A percentile compares a stretch with the other conserved stretches of the same genome.
Conservation (phyloP, 2,113 vertebrate species). For the Callopanchax toddi region DNA sequence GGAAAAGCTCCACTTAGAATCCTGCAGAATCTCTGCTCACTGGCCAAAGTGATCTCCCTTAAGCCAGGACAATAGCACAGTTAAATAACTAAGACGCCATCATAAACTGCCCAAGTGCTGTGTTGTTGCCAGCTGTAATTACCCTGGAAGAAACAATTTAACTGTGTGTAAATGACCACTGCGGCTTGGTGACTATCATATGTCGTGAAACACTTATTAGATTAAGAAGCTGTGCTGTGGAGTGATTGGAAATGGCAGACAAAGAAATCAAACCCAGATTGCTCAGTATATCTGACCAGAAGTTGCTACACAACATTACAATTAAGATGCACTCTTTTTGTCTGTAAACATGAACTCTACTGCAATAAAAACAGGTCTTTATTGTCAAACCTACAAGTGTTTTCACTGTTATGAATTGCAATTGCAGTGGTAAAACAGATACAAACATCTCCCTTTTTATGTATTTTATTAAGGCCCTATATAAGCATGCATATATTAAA, state of each 20-base stretch:
- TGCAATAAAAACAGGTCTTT: conserved; percentile 49
- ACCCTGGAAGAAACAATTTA: conserved; percentile 63
- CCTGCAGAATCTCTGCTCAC: conserved; percentile 29
- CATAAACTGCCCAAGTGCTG: conserved; percentile 43
- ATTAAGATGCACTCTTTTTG: conserved; percentile 58
- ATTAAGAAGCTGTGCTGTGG: conserved; percentile 48
- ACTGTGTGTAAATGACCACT: conserved; percentile 71
- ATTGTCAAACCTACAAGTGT: conserved; percentile 43
- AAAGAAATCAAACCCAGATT: conserved; percentile 52
- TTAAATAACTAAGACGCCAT: conserved; percentile 48
- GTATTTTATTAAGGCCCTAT: conserved; percentile 71
- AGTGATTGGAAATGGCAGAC: conserved; percentile 60
- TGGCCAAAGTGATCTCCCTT: conserved; percentile 17
- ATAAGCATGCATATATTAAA: conserved; percentile 68
- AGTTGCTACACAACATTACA: conserved; percentile 32
- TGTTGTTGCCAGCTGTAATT: conserved; percentile 71
- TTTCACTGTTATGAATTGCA: conserved; percentile 61
- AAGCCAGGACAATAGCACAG: conserved; percentile 37
- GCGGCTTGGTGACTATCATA: conserved; percentile 63
- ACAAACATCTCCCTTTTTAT: conserved; percentile 72
- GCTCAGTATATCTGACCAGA: conserved; percentile 32
- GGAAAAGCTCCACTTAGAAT: conserved; percentile 47
- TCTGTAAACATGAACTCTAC: conserved; percentile 45
- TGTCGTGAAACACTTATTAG: conserved; percentile 64
- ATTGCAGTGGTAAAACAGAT: conserved; percentile 51